Conservation (phyloP, 2,888 invertebrate genomes). For the Pardosa pseudoannulata region DNA sequence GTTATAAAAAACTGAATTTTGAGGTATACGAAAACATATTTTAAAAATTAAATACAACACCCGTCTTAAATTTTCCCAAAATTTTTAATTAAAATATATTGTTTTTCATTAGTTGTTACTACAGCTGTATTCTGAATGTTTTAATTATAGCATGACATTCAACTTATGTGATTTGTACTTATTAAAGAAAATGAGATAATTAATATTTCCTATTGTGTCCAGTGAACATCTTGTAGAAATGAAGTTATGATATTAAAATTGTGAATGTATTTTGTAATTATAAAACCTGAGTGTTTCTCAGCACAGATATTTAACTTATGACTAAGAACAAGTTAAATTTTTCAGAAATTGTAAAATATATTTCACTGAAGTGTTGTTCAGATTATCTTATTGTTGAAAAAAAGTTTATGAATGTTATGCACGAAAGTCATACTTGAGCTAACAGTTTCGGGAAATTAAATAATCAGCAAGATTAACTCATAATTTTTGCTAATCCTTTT, state of each 20-base stretch:
- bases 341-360: neutral
- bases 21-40: too few relatives aligned
- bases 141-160: too few relatives aligned
- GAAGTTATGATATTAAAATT: neutral
- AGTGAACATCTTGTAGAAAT: neutral
- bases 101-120: too few relatives aligned
- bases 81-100: too few relatives aligned
- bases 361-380: neutral
- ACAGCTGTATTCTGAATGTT: too few relatives aligned
- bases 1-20: too few relatives aligned
- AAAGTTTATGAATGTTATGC: conserved; percentile 7
- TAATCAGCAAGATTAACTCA: neutral
- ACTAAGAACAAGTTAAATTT: neutral
- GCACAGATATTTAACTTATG: neutral
- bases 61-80: too few relatives aligned
- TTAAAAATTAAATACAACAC: too few relatives aligned
- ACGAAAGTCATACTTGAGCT: neutral
- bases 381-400: neutral
- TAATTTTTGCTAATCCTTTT: too few relatives aligned
- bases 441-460: neutral
- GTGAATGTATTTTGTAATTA: conserved; percentile 7
- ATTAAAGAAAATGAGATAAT: too few relatives aligned
- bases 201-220: conserved; percentile 5
- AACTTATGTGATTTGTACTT: too few relatives aligned
- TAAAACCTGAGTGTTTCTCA: neutral